phyloP scores from a whole-genome alignment of 2,797 vertebrate species.

The Tokudaia tokunoshimensis region DNA sequence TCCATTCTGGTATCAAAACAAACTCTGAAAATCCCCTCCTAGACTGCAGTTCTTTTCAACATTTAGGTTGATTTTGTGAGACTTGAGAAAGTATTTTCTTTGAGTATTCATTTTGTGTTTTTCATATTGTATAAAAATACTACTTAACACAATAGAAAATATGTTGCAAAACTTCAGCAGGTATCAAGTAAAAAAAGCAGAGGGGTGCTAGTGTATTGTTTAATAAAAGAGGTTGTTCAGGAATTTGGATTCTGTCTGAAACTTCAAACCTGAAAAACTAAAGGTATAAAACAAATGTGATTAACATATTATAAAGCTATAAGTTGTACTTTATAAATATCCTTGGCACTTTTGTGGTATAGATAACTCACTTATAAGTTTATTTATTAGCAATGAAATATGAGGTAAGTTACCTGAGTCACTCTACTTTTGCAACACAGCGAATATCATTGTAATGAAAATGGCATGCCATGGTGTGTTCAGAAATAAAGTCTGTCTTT shows the following conservation, averaged over 20 bases:
- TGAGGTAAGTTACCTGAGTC: neutral
- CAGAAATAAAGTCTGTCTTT: neutral
- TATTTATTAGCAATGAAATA: neutral
- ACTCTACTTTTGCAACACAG: neutral
- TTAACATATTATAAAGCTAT: neutral
- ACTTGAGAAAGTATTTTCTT: slow-evolving; percentile 51
- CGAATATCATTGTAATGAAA: neutral
- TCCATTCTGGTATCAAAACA: neutral
- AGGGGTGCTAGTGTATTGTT: neutral
- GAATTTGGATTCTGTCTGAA: neutral
- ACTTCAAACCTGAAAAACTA: neutral
- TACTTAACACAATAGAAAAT: neutral
- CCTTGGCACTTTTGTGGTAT: neutral
- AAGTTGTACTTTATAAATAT: neutral
- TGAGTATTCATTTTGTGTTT: slow-evolving; percentile 39
- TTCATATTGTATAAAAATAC: slow-evolving; percentile 7
- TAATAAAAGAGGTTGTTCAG: no score
- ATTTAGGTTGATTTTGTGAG: slow-evolving; percentile 8
- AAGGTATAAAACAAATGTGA: neutral
- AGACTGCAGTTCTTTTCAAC: neutral
- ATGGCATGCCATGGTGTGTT: neutral
- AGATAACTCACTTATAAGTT: neutral
- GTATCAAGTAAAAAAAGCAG: neutral
- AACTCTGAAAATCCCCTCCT: neutral
- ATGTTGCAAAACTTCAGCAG: neutral